Conservation (phyloP, 1,140 invertebrate species). For the Cheumatopsyche charites region DNA sequence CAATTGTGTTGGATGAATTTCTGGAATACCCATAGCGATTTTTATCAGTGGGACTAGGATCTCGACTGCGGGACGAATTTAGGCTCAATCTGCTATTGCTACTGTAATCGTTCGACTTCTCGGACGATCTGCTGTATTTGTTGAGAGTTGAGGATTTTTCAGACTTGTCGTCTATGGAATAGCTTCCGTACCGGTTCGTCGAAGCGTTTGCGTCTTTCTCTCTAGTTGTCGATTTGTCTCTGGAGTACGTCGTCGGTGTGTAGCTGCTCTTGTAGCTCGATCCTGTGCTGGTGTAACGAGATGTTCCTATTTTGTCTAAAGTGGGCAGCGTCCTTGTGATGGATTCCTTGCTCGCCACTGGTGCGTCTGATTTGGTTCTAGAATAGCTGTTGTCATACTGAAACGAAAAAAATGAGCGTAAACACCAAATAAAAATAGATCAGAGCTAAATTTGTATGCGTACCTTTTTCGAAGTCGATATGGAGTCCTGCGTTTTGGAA, state of each 20-base stretch:
- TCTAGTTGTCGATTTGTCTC: constrained; percentile 41
- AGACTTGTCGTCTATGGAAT: constrained; percentile 38
- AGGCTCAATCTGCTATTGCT: constrained; percentile 30
- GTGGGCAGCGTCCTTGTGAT: constrained; percentile 10
- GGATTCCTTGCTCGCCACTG: constrained; percentile 33
- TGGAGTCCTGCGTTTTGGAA: constrained; percentile 16
- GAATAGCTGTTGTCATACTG: constrained; percentile 46
- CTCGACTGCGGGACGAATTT: constrained; percentile 53
- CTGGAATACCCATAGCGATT: constrained; percentile 38
- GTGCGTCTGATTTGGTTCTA: constrained; percentile 36
- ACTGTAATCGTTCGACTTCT: constrained; percentile 36
- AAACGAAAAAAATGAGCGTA: constrained; percentile 38
- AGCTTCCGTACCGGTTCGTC: constrained; percentile 35
- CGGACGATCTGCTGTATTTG: constrained; percentile 41
- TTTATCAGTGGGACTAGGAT: constrained; percentile 53
- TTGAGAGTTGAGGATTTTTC: constrained; percentile 42
- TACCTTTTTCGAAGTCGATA: constrained; percentile 28
- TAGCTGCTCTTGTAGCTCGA: constrained; percentile 37
- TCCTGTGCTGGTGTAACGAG: constrained; percentile 28
- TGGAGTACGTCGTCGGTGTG: constrained; percentile 37
- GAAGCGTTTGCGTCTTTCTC: constrained; percentile 33
- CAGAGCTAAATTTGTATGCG: background rate
- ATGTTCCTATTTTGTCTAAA: constrained; percentile 33
- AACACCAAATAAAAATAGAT: too few relatives aligned
- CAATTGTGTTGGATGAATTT: constrained; percentile 26